phyloP scores from a whole-genome alignment of 2,113 vertebrate species.

The Oreotragus oreotragus region DNA sequence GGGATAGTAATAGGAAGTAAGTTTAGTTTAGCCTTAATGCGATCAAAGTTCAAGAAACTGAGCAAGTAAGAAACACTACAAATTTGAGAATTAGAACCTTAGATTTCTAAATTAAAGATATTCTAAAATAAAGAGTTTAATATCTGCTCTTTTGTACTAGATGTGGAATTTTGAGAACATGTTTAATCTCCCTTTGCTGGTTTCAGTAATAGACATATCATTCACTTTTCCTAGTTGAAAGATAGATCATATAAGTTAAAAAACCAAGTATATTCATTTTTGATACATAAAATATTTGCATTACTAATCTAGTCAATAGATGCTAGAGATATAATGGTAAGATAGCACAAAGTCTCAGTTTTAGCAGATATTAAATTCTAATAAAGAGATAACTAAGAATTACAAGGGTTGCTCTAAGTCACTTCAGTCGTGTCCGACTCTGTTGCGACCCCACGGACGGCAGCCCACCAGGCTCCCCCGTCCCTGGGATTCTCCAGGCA shows the following conservation, averaged over 20 bases:
- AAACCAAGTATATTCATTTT: not conserved
- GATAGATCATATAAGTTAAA: not conserved
- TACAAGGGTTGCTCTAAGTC: not conserved
- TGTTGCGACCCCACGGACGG: fast-evolving
- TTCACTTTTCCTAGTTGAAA: not conserved
- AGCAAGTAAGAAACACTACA: not conserved
- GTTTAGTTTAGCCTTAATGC: not conserved
- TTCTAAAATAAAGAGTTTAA: not conserved
- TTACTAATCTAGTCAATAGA: not conserved
- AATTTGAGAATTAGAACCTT: not conserved
- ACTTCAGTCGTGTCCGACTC: too few species aligned
- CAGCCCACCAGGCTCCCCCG: too few species aligned
- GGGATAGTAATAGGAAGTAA: not conserved
- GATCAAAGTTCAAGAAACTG: not conserved
- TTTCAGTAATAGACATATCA: not conserved
- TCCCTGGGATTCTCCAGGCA: too few species aligned
- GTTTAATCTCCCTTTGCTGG: not conserved
- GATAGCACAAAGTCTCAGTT: not conserved
- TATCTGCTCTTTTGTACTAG: not conserved
- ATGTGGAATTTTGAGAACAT: not conserved
- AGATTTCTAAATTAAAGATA: not conserved
- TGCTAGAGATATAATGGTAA: not conserved
- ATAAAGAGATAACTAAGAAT: not conserved
- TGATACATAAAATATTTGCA: not conserved
- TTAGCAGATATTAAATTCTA: not conserved